Evolutionary conservation across 2,797 vertebrate species (phyloP).

Genomic region (Carcharodon carcharias): DNA sequence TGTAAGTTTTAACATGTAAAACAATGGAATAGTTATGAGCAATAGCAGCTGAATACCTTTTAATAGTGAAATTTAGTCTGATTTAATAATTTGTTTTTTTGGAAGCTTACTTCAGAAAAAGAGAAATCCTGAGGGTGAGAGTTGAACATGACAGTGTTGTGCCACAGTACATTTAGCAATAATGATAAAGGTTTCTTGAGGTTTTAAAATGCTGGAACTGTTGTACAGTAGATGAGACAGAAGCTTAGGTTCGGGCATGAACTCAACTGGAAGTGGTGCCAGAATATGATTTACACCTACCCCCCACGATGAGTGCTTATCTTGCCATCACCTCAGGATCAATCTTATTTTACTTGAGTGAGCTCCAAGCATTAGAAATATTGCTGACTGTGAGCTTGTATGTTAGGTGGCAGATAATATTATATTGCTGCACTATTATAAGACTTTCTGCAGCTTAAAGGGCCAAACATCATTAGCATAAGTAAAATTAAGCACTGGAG

Average conservation of each 20-base stretch:
- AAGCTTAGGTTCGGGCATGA: not conserved
- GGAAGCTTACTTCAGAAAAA: not conserved
- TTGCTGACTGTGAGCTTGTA: not conserved
- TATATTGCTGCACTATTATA: not conserved
- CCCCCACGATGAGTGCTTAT: not conserved
- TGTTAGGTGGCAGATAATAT: not conserved
- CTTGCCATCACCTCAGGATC: not conserved
- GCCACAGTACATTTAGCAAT: not conserved
- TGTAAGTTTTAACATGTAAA: not conserved
- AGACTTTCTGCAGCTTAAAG: not conserved
- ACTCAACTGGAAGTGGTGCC: not conserved
- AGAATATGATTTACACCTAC: not conserved
- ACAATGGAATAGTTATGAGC: not conserved
- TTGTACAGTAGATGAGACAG: too few species aligned
- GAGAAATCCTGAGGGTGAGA: not conserved
- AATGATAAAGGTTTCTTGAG: not conserved
- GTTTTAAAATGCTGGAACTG: not conserved
- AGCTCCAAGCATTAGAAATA: not conserved
- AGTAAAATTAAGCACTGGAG: not conserved
- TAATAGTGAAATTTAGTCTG: not conserved
- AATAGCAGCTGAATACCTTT: not conserved
- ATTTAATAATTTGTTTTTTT: not conserved
- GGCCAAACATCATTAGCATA: not conserved
- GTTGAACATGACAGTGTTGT: not conserved
- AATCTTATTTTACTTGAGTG: not conserved